phyloP scores from a whole-genome alignment of 2,797 vertebrate genomes.

The Cuniculus paca region DNA sequence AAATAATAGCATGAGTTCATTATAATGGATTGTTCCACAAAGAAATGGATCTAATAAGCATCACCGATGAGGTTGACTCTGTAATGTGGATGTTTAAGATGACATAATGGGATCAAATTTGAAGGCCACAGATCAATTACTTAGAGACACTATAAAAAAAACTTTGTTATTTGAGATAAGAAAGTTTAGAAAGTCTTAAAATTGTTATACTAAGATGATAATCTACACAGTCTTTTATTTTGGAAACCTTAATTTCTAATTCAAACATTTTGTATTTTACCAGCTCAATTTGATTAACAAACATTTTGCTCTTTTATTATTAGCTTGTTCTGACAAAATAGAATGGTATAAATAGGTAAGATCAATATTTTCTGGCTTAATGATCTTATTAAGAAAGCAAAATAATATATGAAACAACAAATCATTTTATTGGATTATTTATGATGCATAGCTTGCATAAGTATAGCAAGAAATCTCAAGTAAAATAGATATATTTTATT shows the following conservation, averaged over 20 bases:
- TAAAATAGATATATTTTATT: neutral
- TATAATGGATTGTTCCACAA: conserved; percentile 20
- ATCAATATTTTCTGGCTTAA: neutral
- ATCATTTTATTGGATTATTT: neutral
- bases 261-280: conserved; percentile 35
- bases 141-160: conserved; percentile 22
- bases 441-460: neutral
- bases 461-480: neutral
- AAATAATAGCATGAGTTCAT: conserved; percentile 49
- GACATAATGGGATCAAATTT: conserved; percentile 37
- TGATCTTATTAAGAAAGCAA: neutral
- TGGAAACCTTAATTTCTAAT: neutral
- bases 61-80: neutral
- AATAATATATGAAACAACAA: neutral
- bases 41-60: neutral
- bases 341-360: neutral
- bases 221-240: neutral
- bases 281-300: neutral
- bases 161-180: conserved; percentile 50
- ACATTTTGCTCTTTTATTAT: neutral
- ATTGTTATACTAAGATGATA: neutral
- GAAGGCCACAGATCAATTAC: neutral
- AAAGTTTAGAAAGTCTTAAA: conserved; percentile 16
- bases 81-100: neutral
- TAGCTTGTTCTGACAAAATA: neutral